These are phyloP conservation scores for Colletes collaris DNA, from an alignment of 2,888 invertebrate species.

Conservation along the genomic window DNA sequence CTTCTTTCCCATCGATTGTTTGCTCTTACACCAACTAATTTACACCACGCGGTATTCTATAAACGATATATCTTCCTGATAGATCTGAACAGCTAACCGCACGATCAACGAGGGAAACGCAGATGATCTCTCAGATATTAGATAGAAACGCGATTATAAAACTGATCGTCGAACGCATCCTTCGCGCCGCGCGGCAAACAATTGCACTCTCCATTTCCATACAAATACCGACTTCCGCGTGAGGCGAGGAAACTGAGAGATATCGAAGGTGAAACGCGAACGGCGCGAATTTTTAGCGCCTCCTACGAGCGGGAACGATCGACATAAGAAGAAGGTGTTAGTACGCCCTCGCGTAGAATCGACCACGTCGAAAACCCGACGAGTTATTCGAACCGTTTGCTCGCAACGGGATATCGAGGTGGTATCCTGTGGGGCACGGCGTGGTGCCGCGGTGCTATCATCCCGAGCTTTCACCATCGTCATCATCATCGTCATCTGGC, in stretches of 20 bases:
- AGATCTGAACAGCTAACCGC: too few relatives aligned
- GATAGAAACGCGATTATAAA: too few relatives aligned
- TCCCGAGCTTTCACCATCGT: slow-evolving; percentile 72
- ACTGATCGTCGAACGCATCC: background rate
- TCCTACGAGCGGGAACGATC: slow-evolving; percentile 30
- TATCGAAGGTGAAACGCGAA: slow-evolving; percentile 9
- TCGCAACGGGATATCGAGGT: slow-evolving; percentile 71
- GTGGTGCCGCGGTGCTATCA: slow-evolving; percentile 73
- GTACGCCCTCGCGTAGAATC: slow-evolving; percentile 50
- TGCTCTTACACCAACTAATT: too few relatives aligned
- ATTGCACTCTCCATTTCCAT: slow-evolving; percentile 1
- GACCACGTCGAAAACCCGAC: slow-evolving; percentile 62
- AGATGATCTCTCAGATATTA: too few relatives aligned
- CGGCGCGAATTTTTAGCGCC: slow-evolving; percentile 24
- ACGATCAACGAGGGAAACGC: too few relatives aligned
- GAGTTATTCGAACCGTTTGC: slow-evolving; percentile 69
- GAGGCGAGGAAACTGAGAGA: background rate
- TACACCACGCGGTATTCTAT: too few relatives aligned
- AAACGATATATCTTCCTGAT: too few relatives aligned
- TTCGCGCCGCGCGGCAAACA: too few relatives aligned
- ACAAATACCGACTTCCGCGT: background rate
- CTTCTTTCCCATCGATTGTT: too few relatives aligned
- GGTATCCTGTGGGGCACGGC: slow-evolving; percentile 74
- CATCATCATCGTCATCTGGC: slow-evolving; percentile 76
- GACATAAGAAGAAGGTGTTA: slow-evolving; percentile 27